Conservation (phyloP, 2,113 vertebrate species). For the Danionella cerebrum region DNA sequence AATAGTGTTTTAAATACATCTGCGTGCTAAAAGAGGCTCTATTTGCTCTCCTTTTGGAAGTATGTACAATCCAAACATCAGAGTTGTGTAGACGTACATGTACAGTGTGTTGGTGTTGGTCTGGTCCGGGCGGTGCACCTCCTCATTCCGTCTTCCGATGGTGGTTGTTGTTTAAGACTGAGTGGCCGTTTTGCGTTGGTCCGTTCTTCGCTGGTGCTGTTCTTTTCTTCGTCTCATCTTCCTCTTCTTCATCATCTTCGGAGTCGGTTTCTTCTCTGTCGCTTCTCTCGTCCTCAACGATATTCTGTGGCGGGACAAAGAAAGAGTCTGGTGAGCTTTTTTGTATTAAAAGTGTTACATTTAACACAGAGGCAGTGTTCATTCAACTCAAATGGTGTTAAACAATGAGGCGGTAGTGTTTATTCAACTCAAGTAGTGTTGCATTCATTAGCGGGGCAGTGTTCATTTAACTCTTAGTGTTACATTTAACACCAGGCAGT, state of each 20-base stretch:
- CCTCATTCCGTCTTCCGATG: slow-evolving; percentile 64
- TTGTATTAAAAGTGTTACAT: too few species aligned
- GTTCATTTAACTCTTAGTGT: too few species aligned
- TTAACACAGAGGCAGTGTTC: too few species aligned
- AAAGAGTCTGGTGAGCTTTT: background rate
- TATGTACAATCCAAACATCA: background rate
- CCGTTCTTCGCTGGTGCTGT: slow-evolving; percentile 62
- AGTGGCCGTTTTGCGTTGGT: slow-evolving; percentile 74
- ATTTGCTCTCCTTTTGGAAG: background rate
- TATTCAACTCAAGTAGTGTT: too few species aligned
- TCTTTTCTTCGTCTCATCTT: slow-evolving; percentile 33
- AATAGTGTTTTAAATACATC: slow-evolving; percentile 1
- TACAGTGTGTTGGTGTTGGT: slow-evolving; percentile 15
- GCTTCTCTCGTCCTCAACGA: slow-evolving; percentile 84
- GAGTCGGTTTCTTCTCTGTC: slow-evolving; percentile 84
- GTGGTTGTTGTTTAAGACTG: slow-evolving; percentile 75
- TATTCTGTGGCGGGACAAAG: slow-evolving; percentile 43
- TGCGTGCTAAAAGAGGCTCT: background rate
- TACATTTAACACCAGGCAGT: too few species aligned
- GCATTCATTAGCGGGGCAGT: too few species aligned
- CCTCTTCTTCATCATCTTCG: slow-evolving; percentile 78
- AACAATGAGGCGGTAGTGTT: too few species aligned
- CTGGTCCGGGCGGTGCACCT: background rate
- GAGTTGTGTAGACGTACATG: background rate
- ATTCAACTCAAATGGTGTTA: too few species aligned